These are phyloP conservation scores for Saguinus imperator DNA, from an alignment of 2,113 vertebrate genomes.

Conservation along the genomic window DNA sequence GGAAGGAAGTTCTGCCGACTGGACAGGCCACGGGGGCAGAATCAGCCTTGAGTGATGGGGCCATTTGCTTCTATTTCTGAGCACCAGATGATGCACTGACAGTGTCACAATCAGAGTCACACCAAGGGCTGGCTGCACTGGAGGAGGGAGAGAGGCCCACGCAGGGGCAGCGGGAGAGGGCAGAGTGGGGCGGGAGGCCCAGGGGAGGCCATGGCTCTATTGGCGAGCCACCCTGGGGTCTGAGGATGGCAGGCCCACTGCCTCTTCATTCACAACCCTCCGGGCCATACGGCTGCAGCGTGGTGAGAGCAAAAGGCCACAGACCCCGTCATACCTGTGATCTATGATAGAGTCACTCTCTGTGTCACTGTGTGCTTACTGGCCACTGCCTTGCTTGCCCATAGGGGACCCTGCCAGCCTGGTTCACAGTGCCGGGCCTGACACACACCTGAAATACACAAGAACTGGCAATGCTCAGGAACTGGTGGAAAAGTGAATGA, in stretches of 20 bases:
- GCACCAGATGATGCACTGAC: constrained; percentile 52
- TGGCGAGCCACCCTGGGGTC: rapidly evolving
- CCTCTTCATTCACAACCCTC: background rate
- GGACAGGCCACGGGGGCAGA: background rate
- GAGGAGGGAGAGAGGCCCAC: background rate
- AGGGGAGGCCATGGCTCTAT: background rate
- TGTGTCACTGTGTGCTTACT: too few relatives aligned
- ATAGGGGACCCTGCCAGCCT: background rate
- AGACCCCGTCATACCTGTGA: rapidly evolving
- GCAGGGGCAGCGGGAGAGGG: background rate
- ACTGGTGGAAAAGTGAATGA: background rate
- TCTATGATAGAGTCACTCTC: rapidly evolving
- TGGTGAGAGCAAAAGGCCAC: rapidly evolving
- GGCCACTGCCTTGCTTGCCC: rapidly evolving
- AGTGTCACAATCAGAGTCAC: background rate
- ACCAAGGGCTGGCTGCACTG: constrained; percentile 57
- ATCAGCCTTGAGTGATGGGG: constrained; percentile 56
- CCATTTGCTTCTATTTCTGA: constrained; percentile 62
- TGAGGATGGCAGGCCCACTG: background rate
- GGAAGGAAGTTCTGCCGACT: constrained; percentile 73
- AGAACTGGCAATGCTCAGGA: background rate
- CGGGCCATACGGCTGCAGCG: rapidly evolving
- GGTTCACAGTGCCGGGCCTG: background rate
- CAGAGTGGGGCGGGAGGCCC: rapidly evolving
- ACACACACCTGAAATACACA: background rate